A percentile compares a stretch with the other conserved stretches of the same genome.
phyloP scores from a whole-genome alignment of 2,888 invertebrate species.

The Cephus sareptanus region DNA sequence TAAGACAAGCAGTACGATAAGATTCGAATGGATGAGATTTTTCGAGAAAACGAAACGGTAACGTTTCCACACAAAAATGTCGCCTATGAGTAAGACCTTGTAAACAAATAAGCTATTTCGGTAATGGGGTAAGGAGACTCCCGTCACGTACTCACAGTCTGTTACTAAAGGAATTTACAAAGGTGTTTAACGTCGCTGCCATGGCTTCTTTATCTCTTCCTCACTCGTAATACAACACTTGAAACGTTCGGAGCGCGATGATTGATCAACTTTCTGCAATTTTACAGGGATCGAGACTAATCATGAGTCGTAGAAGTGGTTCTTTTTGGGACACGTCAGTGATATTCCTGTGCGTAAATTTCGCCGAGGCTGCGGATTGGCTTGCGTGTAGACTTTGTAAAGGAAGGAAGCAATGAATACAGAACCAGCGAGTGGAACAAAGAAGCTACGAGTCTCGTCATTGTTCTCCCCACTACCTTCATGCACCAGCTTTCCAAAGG shows the following conservation, averaged over 20 bases:
- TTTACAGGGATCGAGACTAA: conserved; percentile 45
- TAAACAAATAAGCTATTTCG: conserved; percentile 25
- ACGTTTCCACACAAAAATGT: background rate
- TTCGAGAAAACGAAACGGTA: conserved; percentile 1
- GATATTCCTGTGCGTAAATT: conserved; percentile 55
- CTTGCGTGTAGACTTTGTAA: conserved; percentile 13
- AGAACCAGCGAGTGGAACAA: background rate
- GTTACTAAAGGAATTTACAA: conserved; percentile 77
- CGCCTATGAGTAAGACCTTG: background rate
- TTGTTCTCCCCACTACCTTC: background rate
- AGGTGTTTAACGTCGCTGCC: conserved; percentile 73
- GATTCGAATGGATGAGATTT: background rate
- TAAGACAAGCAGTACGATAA: background rate
- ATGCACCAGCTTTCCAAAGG: background rate
- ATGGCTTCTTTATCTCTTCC: conserved; percentile 54
- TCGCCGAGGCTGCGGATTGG: conserved; percentile 43
- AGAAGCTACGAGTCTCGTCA: background rate
- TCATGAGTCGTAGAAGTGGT: conserved; percentile 51
- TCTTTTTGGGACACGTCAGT: conserved; percentile 63
- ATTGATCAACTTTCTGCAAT: conserved; percentile 30
- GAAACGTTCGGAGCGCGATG: conserved; percentile 11
- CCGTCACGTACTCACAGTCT: conserved; percentile 72
- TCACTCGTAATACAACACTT: conserved; percentile 25
- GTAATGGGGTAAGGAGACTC: conserved; percentile 27
- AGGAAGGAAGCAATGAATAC: background rate